Base-by-base conservation (phyloP, 2,797 vertebrate genomes). In the Rachycentron canadum region DNA sequence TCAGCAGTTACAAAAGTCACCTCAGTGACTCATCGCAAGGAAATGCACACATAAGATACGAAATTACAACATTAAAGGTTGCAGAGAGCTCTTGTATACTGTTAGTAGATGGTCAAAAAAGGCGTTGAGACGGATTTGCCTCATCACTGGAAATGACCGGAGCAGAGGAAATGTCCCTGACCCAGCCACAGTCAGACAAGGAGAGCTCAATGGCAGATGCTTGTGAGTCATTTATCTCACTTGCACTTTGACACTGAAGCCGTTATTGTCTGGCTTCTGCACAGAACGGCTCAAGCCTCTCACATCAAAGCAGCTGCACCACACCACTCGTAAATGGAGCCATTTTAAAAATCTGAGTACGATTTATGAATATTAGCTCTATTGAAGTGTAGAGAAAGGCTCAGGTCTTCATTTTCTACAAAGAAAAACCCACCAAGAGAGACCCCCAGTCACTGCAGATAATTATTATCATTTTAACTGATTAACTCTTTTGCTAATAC, bases 161-260 rank as follows among this genome's bases (percentile, higher is more conserved):
- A 56, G 47, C 47, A 3, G 72, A 79, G 83, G 82, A 85, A 80
- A 73, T 25, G 74, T 86, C 90, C 80, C 71, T 78, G 85, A 90
- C 86, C 90, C 83, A 43, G 80, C 28, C 23, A 77, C 86, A 62
- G 85, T 57, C 59, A 45, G 63, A 83, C 78, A 81, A 89, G 84
- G 85, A 83, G 79, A 34, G 79, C 88, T 75, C 81, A 49, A 73
- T 87, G 63, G 81, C 93, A 93, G 91, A 90, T 92, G 93, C 89
- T 84, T 38, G 55, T n/a, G 66, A 90, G 77, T 91, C 89, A 91
- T 93, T 92, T 87, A 91, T 93, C 90, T 91, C 90, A 93, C 89
- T 93, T 92, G 93, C 88, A 82, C 91, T 92, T 76, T 90, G 89
- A 92, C 90, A 87, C 87, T 25, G 56, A 80, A 79, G 78, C 90